These are phyloP conservation scores for Rhagologus leucostigma DNA, from an alignment of 2,113 vertebrate species.

Conservation along the genomic window DNA sequence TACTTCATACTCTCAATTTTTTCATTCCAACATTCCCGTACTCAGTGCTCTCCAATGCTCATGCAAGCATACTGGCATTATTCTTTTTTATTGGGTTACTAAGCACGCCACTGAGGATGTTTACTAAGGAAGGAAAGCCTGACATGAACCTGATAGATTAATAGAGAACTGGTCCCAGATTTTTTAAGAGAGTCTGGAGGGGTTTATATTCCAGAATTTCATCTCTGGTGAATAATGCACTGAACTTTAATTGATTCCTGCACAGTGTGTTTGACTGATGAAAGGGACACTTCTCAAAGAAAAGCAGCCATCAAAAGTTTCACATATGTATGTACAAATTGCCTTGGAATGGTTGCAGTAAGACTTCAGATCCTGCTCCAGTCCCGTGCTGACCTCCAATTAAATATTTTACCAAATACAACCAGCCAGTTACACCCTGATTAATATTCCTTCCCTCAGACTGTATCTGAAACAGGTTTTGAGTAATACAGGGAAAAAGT, in stretches of 20 bases:
- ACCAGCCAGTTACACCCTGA: conserved; percentile 18
- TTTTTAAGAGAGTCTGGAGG: conserved; percentile 59
- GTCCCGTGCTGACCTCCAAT: conserved; percentile 15
- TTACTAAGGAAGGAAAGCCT: conserved; percentile 57
- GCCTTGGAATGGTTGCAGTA: neutral
- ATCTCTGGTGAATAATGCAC: conserved; percentile 45
- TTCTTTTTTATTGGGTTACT: conserved; percentile 42
- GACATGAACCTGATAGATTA: conserved; percentile 44
- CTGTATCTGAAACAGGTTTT: neutral
- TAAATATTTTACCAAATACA: conserved; percentile 62
- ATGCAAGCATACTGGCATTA: conserved; percentile 23
- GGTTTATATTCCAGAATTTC: conserved; percentile 60
- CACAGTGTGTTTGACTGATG: conserved; percentile 50
- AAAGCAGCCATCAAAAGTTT: conserved; percentile 18
- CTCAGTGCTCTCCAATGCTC: neutral
- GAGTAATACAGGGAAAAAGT: neutral
- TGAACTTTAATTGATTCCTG: conserved; percentile 64
- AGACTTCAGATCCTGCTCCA: neutral
- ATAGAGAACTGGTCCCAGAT: conserved; percentile 9
- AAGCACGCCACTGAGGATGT: conserved; percentile 19
- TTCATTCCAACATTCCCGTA: neutral
- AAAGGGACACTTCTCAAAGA: conserved; percentile 54
- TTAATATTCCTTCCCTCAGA: conserved; percentile 50
- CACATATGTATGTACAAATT: neutral
- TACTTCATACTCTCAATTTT: neutral